Evolutionary conservation across 53 echinoderm and acorn worm species (phyloP).

Genomic region (Holothuria scabra): DNA sequence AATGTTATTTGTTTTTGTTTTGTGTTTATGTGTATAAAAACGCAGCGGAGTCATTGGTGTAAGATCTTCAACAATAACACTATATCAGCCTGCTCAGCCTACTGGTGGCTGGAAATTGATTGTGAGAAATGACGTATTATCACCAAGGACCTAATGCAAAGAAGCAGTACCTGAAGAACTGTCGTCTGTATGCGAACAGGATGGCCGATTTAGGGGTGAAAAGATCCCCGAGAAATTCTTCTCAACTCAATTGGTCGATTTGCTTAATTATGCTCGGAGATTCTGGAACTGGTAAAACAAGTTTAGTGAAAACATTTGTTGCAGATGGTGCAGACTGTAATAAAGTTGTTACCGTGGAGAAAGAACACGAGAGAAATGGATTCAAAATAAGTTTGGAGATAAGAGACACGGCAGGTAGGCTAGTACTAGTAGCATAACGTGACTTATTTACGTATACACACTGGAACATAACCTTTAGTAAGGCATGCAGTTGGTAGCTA

Average conservation of each 20-base stretch:
- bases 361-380: conserved; percentile 67
- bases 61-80: no score
- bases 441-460: no score
- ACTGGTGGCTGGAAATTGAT: no score
- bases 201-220: conserved; percentile 39
- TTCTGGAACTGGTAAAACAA: conserved; percentile 84
- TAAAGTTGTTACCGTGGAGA: conserved; percentile 51
- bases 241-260: conserved; percentile 28
- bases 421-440: no score
- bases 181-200: background rate
- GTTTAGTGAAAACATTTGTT: conserved; percentile 60
- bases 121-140: no score
- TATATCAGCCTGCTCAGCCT: no score
- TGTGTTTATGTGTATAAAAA: no score
- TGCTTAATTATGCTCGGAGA: conserved; percentile 79
- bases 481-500: no score
- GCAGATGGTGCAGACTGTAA: conserved; percentile 40
- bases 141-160: no score
- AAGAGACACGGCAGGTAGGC: conserved; percentile 84
- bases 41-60: no score
- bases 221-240: conserved; percentile 33
- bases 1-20: no score
- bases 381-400: conserved; percentile 74
- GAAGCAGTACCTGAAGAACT: background rate
- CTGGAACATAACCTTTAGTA: no score